These are phyloP conservation scores for Isotomurus palustris DNA, from an alignment of 2,888 invertebrate genomes.

Conservation along the genomic window DNA sequence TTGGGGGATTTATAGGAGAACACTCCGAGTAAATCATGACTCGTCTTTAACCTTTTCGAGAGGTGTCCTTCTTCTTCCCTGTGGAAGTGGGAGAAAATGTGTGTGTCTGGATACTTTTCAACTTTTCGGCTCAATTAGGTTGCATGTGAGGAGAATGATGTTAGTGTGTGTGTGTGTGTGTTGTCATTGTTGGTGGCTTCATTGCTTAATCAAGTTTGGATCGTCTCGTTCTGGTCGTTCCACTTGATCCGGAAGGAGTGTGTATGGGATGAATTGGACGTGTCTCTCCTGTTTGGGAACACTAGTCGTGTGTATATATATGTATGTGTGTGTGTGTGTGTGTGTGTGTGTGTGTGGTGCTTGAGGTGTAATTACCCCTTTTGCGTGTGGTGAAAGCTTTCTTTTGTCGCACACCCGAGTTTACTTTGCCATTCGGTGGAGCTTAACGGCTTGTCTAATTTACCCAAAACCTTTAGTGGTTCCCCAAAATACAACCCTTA, in stretches of 20 bases:
- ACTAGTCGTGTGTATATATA: background rate
- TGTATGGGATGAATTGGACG: background rate
- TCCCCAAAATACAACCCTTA: background rate
- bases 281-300: background rate
- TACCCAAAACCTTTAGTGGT: background rate
- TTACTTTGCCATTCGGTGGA: background rate
- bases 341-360: background rate
- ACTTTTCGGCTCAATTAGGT: background rate
- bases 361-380: constrained; percentile 2
- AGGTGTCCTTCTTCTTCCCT: too few species aligned
- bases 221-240: too few species aligned
- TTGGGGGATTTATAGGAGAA: too few species aligned
- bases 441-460: constrained; percentile 1
- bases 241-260: background rate
- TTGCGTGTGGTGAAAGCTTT: background rate
- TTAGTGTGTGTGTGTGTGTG: too few species aligned
- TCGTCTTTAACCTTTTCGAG: too few species aligned
- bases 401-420: background rate
- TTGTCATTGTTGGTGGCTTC: too few species aligned
- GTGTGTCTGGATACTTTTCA: background rate
- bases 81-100: too few species aligned
- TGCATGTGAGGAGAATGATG: too few species aligned
- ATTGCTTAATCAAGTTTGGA: constrained; percentile 1
- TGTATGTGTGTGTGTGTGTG: too few species aligned
- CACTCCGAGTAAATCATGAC: too few species aligned